Evolutionary conservation across 2,797 vertebrate genomes (phyloP).

Genomic region (Syngnathus acus): DNA sequence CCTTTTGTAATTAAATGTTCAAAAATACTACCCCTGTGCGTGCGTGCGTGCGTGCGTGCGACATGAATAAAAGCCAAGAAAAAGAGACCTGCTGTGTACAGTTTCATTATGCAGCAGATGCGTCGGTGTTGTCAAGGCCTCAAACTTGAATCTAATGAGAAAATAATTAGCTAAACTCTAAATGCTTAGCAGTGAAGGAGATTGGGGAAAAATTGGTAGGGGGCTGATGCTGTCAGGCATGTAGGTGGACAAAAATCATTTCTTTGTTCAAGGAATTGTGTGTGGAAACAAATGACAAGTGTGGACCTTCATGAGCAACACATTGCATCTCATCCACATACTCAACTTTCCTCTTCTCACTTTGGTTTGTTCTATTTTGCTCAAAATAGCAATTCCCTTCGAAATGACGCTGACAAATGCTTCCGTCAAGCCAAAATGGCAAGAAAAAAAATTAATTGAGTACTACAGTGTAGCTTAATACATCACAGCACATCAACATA

Average conservation of each 20-base stretch:
- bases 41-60: slow-evolving; percentile 5
- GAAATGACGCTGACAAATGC: background rate
- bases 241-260: too few relatives aligned
- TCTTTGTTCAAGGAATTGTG: too few relatives aligned
- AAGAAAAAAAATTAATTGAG: background rate
- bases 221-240: background rate
- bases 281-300: too few relatives aligned
- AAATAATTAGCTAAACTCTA: background rate
- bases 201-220: background rate
- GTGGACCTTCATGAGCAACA: too few relatives aligned
- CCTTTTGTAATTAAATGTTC: slow-evolving; percentile 46
- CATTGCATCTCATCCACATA: background rate
- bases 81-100: background rate
- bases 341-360: background rate
- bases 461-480: background rate
- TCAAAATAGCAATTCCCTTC: background rate
- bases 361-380: background rate
- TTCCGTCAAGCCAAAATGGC: background rate
- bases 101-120: slow-evolving; percentile 7
- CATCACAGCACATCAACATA: background rate
- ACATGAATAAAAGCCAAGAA: background rate
- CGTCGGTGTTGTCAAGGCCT: slow-evolving; percentile 2
- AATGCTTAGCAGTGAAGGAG: background rate
- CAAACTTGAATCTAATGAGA: background rate
- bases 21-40: slow-evolving; percentile 12